Evolutionary conservation across 2,113 vertebrate genomes (phyloP), one percentile per base, ranked within the genome.

Genomic region (Anhinga rufa): DNA sequence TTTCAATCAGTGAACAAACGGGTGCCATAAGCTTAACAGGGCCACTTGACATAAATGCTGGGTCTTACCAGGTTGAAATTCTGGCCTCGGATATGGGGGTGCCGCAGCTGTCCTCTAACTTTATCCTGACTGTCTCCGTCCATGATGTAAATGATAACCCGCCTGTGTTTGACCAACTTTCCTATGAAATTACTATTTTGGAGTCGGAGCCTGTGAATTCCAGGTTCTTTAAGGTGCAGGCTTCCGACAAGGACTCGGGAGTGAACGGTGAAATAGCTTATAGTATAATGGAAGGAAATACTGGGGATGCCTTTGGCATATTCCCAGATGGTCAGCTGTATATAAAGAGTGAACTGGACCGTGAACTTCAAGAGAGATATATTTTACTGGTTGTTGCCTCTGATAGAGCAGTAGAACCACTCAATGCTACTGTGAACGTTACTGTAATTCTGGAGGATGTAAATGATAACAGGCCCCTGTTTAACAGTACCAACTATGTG

Each of bases 241-340:
- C 99, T 96, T 98, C 98, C 2, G 99, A 99, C 98, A 98, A 98
- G 97, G 99, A 99, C 95, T 99, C 99, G 0, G 99, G 99, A 46
- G 98, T 98, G 11, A 99, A 99, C 2, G 99, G 99, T 24, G 99
- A 99, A 97, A 99, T 99, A 71, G 98, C 98, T 62, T 99, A 99
- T 55, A 98, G 98, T 83, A 99, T 99, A 69, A 97, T 92, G n/a
- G 98, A 98, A 82, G 99, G 99, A 79, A 99, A 99, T 96, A 96
- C 96, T 2, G 99, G 99, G 48, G 98, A 99, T 34, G 98, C 98
- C 94, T 99, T 99, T 97, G 99, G 99, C 54, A 98, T 99, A 96
- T 99, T 99, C 81, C 99, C 99, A 34, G 99, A 99, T 55, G 99
- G 99, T 5, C 99, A 99, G 87, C 81, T 99, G 93, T 99, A 99